Conservation (phyloP, 1,140 invertebrate species). For the Drosophila willistoni region DNA sequence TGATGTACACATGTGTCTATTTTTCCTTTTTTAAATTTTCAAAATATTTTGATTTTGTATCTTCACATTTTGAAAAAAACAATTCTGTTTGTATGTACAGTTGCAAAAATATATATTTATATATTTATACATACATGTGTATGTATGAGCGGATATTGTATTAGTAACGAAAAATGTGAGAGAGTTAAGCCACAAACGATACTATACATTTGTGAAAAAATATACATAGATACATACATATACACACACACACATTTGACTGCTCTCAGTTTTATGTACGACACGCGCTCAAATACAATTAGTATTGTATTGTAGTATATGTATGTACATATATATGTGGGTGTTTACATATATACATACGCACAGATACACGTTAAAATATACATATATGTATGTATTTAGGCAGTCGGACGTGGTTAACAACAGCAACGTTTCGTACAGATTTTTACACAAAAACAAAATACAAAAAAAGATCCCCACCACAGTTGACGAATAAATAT, state of each 20-base stretch:
- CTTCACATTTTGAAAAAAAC: background rate
- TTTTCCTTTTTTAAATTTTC: background rate
- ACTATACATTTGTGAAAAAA: background rate
- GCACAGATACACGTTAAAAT: background rate
- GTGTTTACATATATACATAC: background rate
- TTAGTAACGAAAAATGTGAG: constrained; percentile 5
- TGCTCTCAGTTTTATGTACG: constrained; percentile 9
- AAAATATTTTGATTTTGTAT: constrained; percentile 4
- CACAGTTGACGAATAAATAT: constrained; percentile 1
- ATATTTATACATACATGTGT: background rate
- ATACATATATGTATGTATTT: background rate
- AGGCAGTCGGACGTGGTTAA: constrained; percentile 8
- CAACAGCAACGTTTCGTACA: constrained; percentile 10
- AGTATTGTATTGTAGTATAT: constrained; percentile 1
- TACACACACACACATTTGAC: constrained; percentile 3
- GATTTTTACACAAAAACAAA: constrained; percentile 1
- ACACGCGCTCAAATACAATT: constrained; percentile 12
- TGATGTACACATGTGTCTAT: background rate
- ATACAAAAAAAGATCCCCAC: background rate
- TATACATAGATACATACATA: background rate
- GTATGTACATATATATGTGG: constrained; percentile 2
- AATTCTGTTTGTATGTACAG: constrained; percentile 9
- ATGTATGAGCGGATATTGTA: background rate
- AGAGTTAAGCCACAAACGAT: constrained; percentile 11
- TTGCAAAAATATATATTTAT: background rate